phyloP scores from a whole-genome alignment of 2,888 invertebrate species.

The Platycnemis pennipes region DNA sequence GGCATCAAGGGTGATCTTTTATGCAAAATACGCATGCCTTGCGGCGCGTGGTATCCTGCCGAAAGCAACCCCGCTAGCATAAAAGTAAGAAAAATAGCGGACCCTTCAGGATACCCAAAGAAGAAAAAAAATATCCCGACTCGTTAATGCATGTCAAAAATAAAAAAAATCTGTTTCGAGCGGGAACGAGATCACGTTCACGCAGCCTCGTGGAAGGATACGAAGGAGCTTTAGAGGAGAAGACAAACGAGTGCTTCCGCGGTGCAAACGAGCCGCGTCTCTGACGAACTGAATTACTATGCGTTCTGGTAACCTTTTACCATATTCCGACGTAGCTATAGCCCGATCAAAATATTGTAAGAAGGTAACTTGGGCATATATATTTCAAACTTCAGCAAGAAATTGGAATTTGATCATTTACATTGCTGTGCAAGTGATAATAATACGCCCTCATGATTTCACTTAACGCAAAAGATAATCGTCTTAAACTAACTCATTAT shows the following conservation, averaged over 20 bases:
- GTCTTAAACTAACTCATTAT: too few relatives aligned
- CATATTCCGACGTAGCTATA: neutral
- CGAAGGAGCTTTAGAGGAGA: neutral
- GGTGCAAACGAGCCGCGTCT: neutral
- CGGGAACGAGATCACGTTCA: neutral
- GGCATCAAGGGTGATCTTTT: neutral
- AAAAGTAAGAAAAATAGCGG: slow-evolving; percentile 47
- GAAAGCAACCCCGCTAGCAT: slow-evolving; percentile 53
- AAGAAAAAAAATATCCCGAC: neutral
- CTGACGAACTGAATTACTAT: neutral
- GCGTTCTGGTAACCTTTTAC: neutral
- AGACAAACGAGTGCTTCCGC: neutral
- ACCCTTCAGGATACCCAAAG: slow-evolving; percentile 56
- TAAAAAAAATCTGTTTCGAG: neutral
- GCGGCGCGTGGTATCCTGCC: slow-evolving; percentile 42
- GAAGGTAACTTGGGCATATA: too few relatives aligned
- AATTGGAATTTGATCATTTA: too few relatives aligned
- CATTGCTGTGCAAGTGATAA: too few relatives aligned
- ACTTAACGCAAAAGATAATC: too few relatives aligned
- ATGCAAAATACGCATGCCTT: neutral
- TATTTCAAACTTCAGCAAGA: too few relatives aligned
- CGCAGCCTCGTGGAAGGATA: neutral
- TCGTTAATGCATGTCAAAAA: neutral
- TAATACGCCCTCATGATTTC: too few relatives aligned
- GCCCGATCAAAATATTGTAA: too few relatives aligned